Conservation (phyloP, 2,797 vertebrate species). For the Bufotes viridis region DNA sequence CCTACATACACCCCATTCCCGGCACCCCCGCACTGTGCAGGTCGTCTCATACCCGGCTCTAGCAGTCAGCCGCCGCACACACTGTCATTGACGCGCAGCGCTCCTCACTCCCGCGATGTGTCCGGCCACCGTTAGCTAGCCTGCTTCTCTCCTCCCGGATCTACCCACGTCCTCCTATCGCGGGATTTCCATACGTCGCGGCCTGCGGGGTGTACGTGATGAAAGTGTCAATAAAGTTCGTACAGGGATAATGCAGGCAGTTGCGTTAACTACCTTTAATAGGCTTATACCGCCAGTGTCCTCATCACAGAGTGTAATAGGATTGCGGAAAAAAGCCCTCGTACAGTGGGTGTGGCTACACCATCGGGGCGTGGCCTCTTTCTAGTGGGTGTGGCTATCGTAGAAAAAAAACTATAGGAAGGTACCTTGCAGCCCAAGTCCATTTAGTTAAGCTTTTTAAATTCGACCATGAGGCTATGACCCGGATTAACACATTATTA, state of each 20-base stretch:
- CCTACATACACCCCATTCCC: no score
- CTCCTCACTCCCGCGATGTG: neutral
- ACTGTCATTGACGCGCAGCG: neutral
- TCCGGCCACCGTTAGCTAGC: neutral
- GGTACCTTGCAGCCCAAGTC: no score
- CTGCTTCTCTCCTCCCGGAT: neutral
- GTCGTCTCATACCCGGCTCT: neutral
- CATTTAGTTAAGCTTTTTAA: no score
- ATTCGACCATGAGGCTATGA: no score
- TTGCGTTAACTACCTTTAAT: neutral
- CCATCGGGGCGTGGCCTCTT: neutral
- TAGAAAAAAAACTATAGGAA: no score
- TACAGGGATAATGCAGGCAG: neutral
- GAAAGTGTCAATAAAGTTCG: constrained; percentile 28
- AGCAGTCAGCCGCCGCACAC: neutral
- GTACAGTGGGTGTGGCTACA: neutral
- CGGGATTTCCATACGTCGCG: neutral
- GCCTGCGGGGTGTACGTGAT: neutral
- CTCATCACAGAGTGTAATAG: neutral
- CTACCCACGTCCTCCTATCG: constrained; percentile 25
- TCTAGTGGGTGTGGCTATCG: no score
- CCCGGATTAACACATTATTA: no score
- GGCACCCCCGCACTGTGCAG: neutral
- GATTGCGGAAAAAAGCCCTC: neutral
- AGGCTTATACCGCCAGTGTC: neutral